phyloP scores from a whole-genome alignment of 2,113 vertebrate genomes.

The Aix galericulata region DNA sequence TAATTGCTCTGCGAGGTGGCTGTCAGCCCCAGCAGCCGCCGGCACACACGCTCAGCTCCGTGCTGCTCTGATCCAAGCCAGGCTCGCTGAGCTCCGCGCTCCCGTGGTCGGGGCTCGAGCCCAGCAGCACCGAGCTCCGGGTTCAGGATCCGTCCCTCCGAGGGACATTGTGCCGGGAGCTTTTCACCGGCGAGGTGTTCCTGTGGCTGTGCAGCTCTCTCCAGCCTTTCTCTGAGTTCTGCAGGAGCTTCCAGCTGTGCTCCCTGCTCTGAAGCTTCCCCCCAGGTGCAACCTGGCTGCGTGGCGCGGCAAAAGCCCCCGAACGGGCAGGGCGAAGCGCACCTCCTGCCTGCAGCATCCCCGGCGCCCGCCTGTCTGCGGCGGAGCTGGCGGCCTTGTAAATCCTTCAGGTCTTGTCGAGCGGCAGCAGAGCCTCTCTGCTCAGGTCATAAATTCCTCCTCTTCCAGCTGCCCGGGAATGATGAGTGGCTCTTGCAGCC shows the following conservation, averaged over 20 bases:
- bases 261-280: background rate
- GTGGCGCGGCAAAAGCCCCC: rapidly evolving
- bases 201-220: background rate
- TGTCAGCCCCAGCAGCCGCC: background rate
- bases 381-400: background rate
- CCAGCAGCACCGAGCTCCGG: background rate
- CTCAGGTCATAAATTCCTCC: background rate
- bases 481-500: background rate
- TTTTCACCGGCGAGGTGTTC: background rate
- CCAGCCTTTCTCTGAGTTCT: background rate
- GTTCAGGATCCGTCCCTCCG: background rate
- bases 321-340: background rate
- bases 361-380: background rate
- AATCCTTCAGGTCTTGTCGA: background rate
- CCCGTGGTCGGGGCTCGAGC: background rate
- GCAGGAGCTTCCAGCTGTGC: background rate
- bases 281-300: background rate
- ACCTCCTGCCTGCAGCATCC: background rate
- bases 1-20: background rate
- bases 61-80: rapidly evolving
- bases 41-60: rapidly evolving
- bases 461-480: background rate
- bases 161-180: background rate
- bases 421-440: background rate
- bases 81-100: background rate